Evolutionary conservation across 2,113 vertebrate species (phyloP).

Genomic region (Dicaeum eximium): DNA sequence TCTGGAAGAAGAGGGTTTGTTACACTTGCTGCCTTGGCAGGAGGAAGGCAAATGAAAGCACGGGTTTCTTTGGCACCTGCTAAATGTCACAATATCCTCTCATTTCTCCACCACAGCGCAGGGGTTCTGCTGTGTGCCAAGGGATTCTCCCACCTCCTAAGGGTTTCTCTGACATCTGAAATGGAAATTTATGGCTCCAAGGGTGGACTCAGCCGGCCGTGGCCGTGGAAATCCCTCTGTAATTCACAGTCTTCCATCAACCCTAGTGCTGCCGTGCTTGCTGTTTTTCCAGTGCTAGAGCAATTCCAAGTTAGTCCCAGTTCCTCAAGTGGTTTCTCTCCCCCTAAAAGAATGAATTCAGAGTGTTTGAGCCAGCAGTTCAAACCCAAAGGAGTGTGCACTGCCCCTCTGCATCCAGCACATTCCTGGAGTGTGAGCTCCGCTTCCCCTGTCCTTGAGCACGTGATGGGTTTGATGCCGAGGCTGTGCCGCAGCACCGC

Average conservation of each 20-base stretch:
- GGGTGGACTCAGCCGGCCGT: accelerated
- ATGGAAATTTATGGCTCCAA: neutral
- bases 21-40: neutral
- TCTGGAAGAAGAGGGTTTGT: neutral
- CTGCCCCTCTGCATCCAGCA: neutral
- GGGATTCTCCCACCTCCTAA: neutral
- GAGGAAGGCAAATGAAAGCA: neutral
- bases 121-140: neutral
- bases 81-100: neutral
- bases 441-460: neutral
- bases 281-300: neutral
- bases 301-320: neutral
- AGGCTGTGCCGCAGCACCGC: accelerated
- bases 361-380: neutral
- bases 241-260: neutral
- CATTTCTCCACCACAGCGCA: accelerated
- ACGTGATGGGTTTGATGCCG: accelerated
- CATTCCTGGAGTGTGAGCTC: neutral
- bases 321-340: neutral
- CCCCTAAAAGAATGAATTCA: neutral
- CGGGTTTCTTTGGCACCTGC: neutral
- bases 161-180: neutral
- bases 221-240: neutral
- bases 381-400: neutral
- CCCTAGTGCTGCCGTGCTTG: neutral